Base-by-base conservation (phyloP, 2,888 invertebrate species). In the Lasioglossum vierecki region DNA sequence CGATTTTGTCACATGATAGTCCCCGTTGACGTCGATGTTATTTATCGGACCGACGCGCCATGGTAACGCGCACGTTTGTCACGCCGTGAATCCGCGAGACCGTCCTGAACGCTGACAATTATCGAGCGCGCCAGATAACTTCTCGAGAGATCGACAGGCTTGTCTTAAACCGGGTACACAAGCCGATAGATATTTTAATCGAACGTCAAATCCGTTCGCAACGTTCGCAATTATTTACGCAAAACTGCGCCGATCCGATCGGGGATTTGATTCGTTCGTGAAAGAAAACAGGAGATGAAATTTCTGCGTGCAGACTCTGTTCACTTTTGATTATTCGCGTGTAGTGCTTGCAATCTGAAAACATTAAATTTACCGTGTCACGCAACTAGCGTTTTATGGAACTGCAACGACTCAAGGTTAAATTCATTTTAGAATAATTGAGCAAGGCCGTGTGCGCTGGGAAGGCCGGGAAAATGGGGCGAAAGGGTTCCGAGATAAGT, bases 1-100 rank as follows among this genome's bases (percentile, higher is more conserved):
- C 87, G 92, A 93, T 94, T 93, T 93, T 91, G 92, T 93, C 92
- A 94, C 93, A 94, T 94, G 93, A 88, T 88, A 90, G 87, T 88
- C 91, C 88, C 82, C 84, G 89, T 91, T 89, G 91, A 91, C 84
- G 88, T 90, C 85, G 91, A 91, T 87, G 86, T 84, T 92, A 90
- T 92, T 92, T 92, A 89, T 84, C 71, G 75, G 71, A 35, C 49
- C 73, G 70, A 75, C 70, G 83, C 86, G 83, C 92, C 92, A 90
- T 92, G 90, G 91, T 87, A 90, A 92, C 93, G 88, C 57, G 76
- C 78, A 60, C 46, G 49, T 76, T 49, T 35, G 30, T n/a, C 57
- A 18, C 57, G 46, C 46, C 39, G 18, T 18, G 35, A 53, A 30
- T 76, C n/a, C 8, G 26, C 46, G 39, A 76, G 88, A 88, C 89